Evolutionary conservation across 2,888 invertebrate species (phyloP), one percentile per base, ranked within the genome.

Genomic region (Drosophila engyochracea): DNA sequence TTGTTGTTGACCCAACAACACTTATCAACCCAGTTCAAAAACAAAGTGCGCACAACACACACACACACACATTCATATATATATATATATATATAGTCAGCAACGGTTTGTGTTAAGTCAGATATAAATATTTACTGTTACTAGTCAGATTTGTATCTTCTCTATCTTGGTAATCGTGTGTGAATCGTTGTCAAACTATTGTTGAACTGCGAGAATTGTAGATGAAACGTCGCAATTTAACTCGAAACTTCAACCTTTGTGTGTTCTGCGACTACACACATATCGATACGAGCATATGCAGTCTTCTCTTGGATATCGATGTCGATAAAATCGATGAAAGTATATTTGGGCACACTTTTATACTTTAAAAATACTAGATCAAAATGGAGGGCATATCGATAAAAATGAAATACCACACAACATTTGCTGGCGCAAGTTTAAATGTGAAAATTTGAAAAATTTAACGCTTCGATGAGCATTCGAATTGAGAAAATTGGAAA

Each of bases 181-280:
- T 7, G 14, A 69, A 49, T 78, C 54, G 69, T 49, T 41, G 53
- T 47, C 25, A 47, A 66, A 60, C 60, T 74, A 79, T 66, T 74
- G 22, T 12, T 44, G 44, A 44, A 51, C 44, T 70, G 44, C 47
- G 31, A 35, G 59, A 28, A 63, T 16, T 19, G 25, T n/a, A 60
- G 49, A 72, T 72, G 66, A 66, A 69, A 74, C 79, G 79, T 62
- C 79, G 69, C 79, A 79, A 54, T 73, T 74, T 10, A 64, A 47
- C 53, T 52, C 22, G 44, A 63, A 53, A 51, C 41, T 6, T 37
- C 65, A 65, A 69, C 74, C 68, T 79, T 74, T 76, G 77, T 76
- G 66, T 67, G 41, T 49, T 47, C 7, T 47, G 47, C 47, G 47
- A 47, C 76, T 33, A 31, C 33, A 52, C 47, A 69, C 58, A 69